Base-by-base conservation (phyloP, 2,888 invertebrate species). In the Diaperis boleti region DNA sequence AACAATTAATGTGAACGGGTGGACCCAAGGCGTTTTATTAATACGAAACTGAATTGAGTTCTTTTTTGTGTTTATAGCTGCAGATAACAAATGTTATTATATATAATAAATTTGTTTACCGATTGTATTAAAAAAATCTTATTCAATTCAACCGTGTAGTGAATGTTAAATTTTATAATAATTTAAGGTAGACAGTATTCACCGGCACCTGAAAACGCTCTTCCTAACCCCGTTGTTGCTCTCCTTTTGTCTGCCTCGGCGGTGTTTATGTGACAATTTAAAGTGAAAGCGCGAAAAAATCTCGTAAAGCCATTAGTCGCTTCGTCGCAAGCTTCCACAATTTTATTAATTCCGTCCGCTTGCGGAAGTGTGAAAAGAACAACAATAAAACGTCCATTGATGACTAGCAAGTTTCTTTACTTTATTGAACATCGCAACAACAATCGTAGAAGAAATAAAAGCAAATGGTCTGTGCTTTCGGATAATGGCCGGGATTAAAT, bases 401-500 rank as follows among this genome's bases (percentile, higher is more conserved):
- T 70, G 72, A 71, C 69, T 69, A 70, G 62, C 69, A 71, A 67
- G 70, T 72, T 72, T 72, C 71, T 69, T 72, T 70, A 70, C 68
- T 74, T 74, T 72, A 72, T 74, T 73, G 73, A 72, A 72, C 62
- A 73, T 73, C 72, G 74, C 72, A 72, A 73, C 71, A 71, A 72
- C 75, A 74, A 72, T 73, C 73, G 73, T 69, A 71, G 41, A 45
- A 69, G 73, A 72, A 75, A 79, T 78, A 78, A 78, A 79, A 78
- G 73, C 76, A 76, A 78, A 78, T 75, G 77, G 78, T 65, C 74
- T 72, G 76, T 75, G 76, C 76, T 72, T 70, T 72, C 67, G 69
- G 76, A 78, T 78, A 79, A 79, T 78, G 74, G 74, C 67, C 55
- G 66, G 74, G 74, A 78, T 78, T 78, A 78, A 79, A 79, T 75